Base-by-base conservation (phyloP, 2,888 invertebrate species). In the Spilarctia lutea region DNA sequence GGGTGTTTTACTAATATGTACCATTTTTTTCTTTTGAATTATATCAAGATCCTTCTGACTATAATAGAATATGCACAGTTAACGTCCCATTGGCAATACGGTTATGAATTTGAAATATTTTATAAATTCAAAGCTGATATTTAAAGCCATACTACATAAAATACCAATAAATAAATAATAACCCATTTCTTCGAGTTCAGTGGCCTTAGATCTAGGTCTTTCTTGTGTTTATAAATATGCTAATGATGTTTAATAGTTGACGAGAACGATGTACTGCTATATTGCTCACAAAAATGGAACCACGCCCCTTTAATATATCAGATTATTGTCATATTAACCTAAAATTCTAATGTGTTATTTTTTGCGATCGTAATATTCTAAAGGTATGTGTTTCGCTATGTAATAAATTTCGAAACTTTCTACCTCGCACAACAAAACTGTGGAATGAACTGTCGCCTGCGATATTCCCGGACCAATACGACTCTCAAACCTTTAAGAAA, bases 151-250 rank as follows among this genome's bases (percentile, higher is more conserved):
- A 24, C 24, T 6, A 20, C 24, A 52, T 18, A 52, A 52, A 52
- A 52, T 2, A 52, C 16, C 27, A 60, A 27, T 27, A 60, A 56
- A 56, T 52, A 56, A 56, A 60, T 60, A 63, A 30, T 63, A 63
- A 63, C 30, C 27, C 30, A 30, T 30, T 72, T 72, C 72, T 60
- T 24, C 65, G 75, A 84, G 85, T 84, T 87, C 86, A 79, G 79
- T 83, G 85, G 65, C 84, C 83, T 79, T 33, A 80, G 75, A 86
- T 85, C 81, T 85, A 84, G 83, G 82, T 83, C 35, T 76, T 63
- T 67, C 81, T 85, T 81, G 81, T 83, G 79, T 84, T 83, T 83
- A 82, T 86, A 86, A 85, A 87, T 87, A 89, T 88, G 87, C 79
- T 87, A 88, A 89, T 85, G 77, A 39, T 56, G n/a, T 60, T 76